phyloP scores from a whole-genome alignment of 1,140 invertebrate genomes.

The Scaptomyza montana region DNA sequence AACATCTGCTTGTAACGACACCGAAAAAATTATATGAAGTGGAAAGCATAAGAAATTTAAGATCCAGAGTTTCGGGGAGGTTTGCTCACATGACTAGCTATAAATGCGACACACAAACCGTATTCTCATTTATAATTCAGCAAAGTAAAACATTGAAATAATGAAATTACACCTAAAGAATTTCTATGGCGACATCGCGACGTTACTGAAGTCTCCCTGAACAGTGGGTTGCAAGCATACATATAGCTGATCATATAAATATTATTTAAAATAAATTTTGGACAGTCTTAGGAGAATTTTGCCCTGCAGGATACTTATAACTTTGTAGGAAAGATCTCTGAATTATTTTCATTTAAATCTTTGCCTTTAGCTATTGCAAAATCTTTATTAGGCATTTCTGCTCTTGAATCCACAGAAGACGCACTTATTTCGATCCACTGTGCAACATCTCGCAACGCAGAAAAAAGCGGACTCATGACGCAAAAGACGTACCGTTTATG shows the following conservation, averaged over 20 bases:
- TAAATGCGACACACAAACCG: constrained; percentile 51
- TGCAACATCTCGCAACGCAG: constrained; percentile 5
- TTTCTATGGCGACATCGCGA: constrained; percentile 45
- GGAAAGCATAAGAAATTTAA: too few species aligned
- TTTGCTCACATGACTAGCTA: constrained; percentile 67
- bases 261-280: too few species aligned
- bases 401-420: too few species aligned
- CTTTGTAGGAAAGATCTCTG: too few species aligned
- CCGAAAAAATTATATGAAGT: background rate
- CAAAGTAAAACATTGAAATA: constrained; percentile 80
- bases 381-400: too few species aligned
- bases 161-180: constrained; percentile 81
- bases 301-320: too few species aligned
- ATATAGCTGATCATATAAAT: too few species aligned
- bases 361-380: too few species aligned
- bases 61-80: background rate
- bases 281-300: too few species aligned
- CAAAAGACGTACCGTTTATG: constrained; percentile 21
- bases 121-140: constrained; percentile 76
- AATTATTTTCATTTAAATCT: too few species aligned
- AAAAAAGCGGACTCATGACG: background rate
- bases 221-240: background rate
- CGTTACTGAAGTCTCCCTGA: background rate
- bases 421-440: background rate
- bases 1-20: constrained; percentile 62